These are phyloP conservation scores for Mixornis gularis DNA, from an alignment of 2,113 vertebrate species.

Conservation along the genomic window DNA sequence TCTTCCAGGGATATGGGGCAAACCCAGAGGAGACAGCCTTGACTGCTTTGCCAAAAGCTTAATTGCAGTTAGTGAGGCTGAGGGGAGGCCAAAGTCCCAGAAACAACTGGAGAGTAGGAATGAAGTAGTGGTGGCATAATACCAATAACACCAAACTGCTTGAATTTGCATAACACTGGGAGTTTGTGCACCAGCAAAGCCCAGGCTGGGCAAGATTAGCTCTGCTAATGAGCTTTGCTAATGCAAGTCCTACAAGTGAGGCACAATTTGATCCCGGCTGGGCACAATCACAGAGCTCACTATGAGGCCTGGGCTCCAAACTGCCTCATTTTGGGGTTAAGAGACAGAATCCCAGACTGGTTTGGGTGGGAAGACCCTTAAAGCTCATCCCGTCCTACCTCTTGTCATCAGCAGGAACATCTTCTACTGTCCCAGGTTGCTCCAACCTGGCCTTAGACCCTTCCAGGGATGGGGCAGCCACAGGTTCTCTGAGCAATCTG, in stretches of 20 bases:
- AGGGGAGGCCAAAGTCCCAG: background rate
- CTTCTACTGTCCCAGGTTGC: background rate
- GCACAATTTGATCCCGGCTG: background rate
- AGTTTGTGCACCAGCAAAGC: background rate
- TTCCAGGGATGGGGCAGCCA: background rate
- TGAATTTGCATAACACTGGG: background rate
- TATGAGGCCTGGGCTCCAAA: background rate
- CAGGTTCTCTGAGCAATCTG: fast-evolving
- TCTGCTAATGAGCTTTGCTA: background rate
- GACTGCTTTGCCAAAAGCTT: background rate
- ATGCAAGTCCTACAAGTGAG: background rate
- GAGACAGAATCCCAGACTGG: background rate
- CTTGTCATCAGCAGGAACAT: background rate
- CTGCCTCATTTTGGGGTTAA: background rate
- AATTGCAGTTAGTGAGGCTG: background rate
- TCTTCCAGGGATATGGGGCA: background rate
- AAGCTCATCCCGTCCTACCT: background rate
- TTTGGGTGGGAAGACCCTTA: background rate
- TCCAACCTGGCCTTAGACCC: background rate
- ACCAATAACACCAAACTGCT: background rate
- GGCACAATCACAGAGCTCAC: background rate
- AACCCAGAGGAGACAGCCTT: background rate
- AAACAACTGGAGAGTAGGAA: background rate
- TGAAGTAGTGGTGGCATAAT: background rate
- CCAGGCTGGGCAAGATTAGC: background rate